A percentile compares a stretch with the other conserved stretches of the same genome.
These are phyloP conservation scores for Euphonia xanthogaster DNA, from an alignment of 2,797 vertebrate species.

Conservation along the genomic window DNA sequence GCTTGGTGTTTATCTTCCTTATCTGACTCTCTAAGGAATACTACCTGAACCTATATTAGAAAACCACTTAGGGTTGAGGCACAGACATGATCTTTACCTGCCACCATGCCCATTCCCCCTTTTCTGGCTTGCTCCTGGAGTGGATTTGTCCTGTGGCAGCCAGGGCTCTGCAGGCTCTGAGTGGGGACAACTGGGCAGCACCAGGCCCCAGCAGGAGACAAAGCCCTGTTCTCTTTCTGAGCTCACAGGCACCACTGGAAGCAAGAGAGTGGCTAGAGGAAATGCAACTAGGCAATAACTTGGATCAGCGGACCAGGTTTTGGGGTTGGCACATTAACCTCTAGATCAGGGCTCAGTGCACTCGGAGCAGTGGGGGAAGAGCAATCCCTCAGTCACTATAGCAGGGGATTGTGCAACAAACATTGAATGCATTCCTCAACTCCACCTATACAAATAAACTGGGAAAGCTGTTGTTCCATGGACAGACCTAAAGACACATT, in stretches of 20 bases:
- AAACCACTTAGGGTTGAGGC: background rate
- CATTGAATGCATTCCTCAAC: background rate
- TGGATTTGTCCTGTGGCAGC: background rate
- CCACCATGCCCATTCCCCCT: background rate
- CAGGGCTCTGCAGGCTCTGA: fast-evolving
- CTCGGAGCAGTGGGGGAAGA: background rate
- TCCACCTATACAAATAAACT: background rate
- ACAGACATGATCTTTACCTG: background rate
- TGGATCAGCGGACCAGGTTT: background rate
- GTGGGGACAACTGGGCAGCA: background rate
- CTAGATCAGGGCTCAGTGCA: background rate
- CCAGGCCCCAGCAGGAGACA: background rate
- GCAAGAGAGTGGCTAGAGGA: background rate
- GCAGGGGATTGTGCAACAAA: background rate
- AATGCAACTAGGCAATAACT: background rate
- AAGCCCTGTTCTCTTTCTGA: background rate
- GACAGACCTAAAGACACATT: background rate
- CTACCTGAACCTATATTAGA: background rate
- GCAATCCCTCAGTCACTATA: background rate
- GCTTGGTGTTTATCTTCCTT: background rate
- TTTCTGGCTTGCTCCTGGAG: background rate
- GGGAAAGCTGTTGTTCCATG: background rate
- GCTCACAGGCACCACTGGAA: background rate
- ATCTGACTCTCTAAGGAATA: background rate
- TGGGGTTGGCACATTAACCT: background rate